These are phyloP conservation scores for Actinopyga echinites DNA, from an alignment of 53 echinoderm and acorn worm genomes.

Conservation along the genomic window DNA sequence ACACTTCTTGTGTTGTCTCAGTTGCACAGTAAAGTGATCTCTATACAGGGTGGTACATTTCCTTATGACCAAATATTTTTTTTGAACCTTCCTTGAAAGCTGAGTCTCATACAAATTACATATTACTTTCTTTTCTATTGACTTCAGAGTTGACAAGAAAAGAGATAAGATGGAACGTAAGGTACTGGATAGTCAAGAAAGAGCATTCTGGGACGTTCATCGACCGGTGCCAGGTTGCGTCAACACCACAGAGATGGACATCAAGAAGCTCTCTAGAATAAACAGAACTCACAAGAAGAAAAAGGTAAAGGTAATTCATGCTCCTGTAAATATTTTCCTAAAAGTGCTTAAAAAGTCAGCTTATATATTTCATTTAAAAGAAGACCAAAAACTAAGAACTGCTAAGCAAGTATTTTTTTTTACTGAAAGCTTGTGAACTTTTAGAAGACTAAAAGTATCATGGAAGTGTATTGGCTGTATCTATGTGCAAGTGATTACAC, in stretches of 20 bases:
- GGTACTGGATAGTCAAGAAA: conserved; percentile 95
- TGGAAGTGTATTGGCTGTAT: too few species aligned
- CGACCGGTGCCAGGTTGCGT: conserved; percentile 97
- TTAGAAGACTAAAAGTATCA: too few species aligned
- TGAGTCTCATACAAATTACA: background rate
- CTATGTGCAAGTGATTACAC: too few species aligned
- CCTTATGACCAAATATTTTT: conserved; percentile 1
- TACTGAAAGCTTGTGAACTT: too few species aligned
- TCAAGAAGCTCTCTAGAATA: conserved; percentile 94
- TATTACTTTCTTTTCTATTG: background rate
- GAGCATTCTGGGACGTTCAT: conserved; percentile 99
- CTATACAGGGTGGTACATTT: background rate
- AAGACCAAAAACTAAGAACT: background rate
- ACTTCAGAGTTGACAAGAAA: conserved; percentile 89
- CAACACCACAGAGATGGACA: conserved; percentile 99
- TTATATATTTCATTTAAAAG: background rate
- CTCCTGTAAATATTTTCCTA: background rate
- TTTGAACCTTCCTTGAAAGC: background rate
- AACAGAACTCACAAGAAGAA: conserved; percentile 95
- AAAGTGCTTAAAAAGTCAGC: background rate
- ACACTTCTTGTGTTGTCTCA: too few species aligned
- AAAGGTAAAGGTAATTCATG: conserved; percentile 59
- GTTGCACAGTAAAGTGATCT: too few species aligned
- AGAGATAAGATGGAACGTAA: conserved; percentile 98
- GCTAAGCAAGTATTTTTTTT: background rate